Base-by-base conservation (phyloP, 2,888 invertebrate species). In the Caenorhabditis parvicauda region DNA sequence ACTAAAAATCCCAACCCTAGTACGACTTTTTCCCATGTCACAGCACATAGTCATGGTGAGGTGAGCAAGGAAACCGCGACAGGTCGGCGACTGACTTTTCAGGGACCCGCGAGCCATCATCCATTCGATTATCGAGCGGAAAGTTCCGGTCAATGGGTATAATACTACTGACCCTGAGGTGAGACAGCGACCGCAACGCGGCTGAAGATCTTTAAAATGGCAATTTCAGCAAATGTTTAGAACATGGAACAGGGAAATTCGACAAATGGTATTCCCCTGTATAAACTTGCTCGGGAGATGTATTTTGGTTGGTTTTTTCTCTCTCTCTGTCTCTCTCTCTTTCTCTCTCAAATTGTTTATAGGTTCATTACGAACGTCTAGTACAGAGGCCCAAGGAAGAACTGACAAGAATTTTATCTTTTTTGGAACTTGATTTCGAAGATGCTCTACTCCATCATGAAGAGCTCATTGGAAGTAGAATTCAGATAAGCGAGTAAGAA, bases 11-110 rank as follows among this genome's bases (percentile, higher is more conserved):
- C 88, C 90, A 52, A 95, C 91, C 83, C 89, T 96, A 76, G 87
- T 90, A 69, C 89, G 91, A 82, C 86, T 96, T 60, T 96, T 96
- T 84, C 95, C 96, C 39, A 92, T 92, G 82, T 90, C 93, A 53
- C 93, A 93, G 84, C 96, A 94, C 84, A 87, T 96, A 76, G 91
- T 95, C 84, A 94, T 96, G 92, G 89, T 95, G n/a, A n/a, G n/a
- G n/a, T n/a, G n/a, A n/a, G n/a, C n/a, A n/a, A 76, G 88, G 96
- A 67, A 95, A 96, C 83, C 95, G 95, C 27, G 6, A 12, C 28
- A 29, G 19, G 28, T 43, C 7, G 9, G 9, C 27, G 22, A 17
- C 38, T 54, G 29, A 46, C 44, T 53, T 37, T 57, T 55, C 25
- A 54, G 69, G 0, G 65, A 66, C 42, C 55, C 61, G 22, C 88